These are phyloP conservation scores for Corythornis vintsioides DNA, from an alignment of 2,113 vertebrate genomes.

Conservation along the genomic window DNA sequence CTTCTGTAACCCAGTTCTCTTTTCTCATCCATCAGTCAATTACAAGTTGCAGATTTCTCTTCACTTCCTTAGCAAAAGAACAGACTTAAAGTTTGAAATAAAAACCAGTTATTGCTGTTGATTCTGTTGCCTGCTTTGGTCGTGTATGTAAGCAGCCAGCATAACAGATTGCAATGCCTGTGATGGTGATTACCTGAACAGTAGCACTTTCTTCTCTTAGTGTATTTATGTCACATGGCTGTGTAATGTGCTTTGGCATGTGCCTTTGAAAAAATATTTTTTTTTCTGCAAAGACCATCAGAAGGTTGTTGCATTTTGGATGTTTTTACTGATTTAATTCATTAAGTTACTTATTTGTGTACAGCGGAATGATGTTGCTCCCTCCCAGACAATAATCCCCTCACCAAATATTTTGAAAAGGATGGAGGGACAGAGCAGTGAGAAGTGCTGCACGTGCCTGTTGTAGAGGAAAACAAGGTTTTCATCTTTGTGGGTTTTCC, in stretches of 20 bases:
- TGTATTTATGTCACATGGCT: accelerated
- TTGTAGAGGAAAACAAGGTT: background rate
- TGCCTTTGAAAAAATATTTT: background rate
- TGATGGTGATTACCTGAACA: background rate
- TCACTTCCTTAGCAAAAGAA: background rate
- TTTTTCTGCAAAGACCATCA: background rate
- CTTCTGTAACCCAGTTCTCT: background rate
- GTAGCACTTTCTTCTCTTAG: background rate
- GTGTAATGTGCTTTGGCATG: background rate
- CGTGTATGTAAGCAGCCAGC: background rate
- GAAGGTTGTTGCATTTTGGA: background rate
- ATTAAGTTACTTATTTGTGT: background rate
- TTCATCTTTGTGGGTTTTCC: conserved; percentile 33
- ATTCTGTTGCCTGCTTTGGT: background rate
- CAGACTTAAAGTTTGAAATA: background rate
- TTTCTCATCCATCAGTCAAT: background rate
- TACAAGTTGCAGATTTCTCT: background rate
- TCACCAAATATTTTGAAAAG: background rate
- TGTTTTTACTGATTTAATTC: background rate
- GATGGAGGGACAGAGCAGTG: background rate
- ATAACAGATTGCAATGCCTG: background rate
- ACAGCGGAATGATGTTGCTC: background rate
- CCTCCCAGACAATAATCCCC: background rate
- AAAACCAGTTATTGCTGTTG: background rate
- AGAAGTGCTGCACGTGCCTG: background rate